Base-by-base conservation (phyloP, 2,797 vertebrate species). In the Spinibarbus caldwelli region DNA sequence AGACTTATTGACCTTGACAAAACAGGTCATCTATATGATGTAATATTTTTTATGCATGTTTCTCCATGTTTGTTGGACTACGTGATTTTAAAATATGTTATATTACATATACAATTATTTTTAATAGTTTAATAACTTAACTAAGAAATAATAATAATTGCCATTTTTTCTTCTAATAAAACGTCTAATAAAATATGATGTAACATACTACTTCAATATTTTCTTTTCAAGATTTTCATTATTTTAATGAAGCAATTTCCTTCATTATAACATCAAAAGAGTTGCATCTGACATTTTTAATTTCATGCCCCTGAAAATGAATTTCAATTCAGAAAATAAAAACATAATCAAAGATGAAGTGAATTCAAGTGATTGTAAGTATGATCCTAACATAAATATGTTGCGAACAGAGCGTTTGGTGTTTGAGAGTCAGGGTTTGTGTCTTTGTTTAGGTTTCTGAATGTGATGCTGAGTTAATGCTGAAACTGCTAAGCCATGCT, bases 401-500 rank as follows among this genome's bases (percentile, higher is more conserved):
- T 17, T 45, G 66, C 23, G 14, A 59, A 62, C 1, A 29, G 59
- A 64, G 26, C 1, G 12, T 31, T 17, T 64, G 26, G 12, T 64
- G 26, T 31, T 64, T 31, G 64, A 36, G 17, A 10, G 10, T 26
- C 1, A 66, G 14, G 14, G 3, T 17, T 17, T 17, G 15, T 19
- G 62, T 66, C 6, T 66, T 17, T 66, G 31, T 19, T 31, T 3
- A n/a, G n/a, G n/a, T n/a, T n/a, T n/a, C n/a, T n/a, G n/a, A n/a
- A n/a, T n/a, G n/a, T n/a, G n/a, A n/a, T n/a, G n/a, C n/a, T n/a
- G n/a, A n/a, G n/a, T n/a, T n/a, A n/a, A 31, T 21, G 15, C 43
- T 73, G 43, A 49, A 75, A 49, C 26, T 31, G 43, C 15, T 49
- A 49, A 73, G 43, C 26, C n/a, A 75, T 29, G 71, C 82, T 83